A percentile compares a stretch with the other conserved stretches of the same genome.
Conservation (phyloP, 2,888 invertebrate genomes). For the Euplagia quadripunctaria region DNA sequence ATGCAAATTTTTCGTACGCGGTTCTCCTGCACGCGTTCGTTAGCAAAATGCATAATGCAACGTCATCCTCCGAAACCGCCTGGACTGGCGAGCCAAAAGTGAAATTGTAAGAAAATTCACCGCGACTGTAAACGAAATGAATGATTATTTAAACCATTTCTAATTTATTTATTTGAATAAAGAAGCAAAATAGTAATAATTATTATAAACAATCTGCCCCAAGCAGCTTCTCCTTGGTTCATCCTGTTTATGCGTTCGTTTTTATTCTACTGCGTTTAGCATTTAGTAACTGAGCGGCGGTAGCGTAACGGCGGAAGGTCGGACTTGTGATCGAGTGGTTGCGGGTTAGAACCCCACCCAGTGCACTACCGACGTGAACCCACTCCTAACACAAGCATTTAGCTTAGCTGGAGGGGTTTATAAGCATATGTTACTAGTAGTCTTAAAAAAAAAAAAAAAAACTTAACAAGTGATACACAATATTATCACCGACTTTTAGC, state of each 20-base stretch:
- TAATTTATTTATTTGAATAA: not conserved
- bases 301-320: no score
- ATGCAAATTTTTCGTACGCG: conserved; percentile 73
- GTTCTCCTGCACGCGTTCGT: conserved; percentile 77
- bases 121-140: conserved; percentile 32
- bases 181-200: not conserved
- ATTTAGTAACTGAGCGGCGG: no score
- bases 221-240: not conserved
- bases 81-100: conserved; percentile 63
- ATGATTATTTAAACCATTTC: conserved; percentile 29
- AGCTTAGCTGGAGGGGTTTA: no score
- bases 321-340: no score
- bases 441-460: no score
- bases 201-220: not conserved
- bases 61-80: conserved; percentile 61
- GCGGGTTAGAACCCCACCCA: no score
- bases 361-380: no score
- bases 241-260: not conserved
- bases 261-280: no score
- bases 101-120: conserved; percentile 68
- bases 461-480: no score
- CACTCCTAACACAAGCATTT: no score
- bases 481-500: no score
- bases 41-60: conserved; percentile 84
- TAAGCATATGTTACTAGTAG: no score